A percentile compares a stretch with the other conserved stretches of the same genome.
Evolutionary conservation across 2,113 vertebrate genomes (phyloP).

Genomic region (Nothobranchius furzeri): DNA sequence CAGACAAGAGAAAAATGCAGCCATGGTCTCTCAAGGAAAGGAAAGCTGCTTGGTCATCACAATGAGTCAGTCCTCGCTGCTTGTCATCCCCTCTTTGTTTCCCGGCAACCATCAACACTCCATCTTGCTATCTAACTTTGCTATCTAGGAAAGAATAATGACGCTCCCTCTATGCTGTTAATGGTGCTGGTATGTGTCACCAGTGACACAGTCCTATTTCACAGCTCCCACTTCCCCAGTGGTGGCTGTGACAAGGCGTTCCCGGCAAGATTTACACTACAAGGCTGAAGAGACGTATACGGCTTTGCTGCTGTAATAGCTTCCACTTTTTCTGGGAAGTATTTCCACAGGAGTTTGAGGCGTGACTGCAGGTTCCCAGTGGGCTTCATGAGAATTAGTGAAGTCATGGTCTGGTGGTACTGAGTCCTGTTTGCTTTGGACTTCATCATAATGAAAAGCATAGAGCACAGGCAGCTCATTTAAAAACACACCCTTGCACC

Average conservation of each 20-base stretch:
- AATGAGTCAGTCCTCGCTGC: slow-evolving; percentile 16
- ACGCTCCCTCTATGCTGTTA: slow-evolving; percentile 18
- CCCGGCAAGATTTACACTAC: background rate
- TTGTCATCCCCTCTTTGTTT: slow-evolving; percentile 15
- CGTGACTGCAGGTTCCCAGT: background rate
- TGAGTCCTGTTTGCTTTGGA: background rate
- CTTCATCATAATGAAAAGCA: background rate
- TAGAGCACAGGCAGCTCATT: background rate
- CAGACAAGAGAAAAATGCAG: slow-evolving; percentile 47
- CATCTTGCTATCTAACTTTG: background rate
- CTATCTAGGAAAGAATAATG: slow-evolving; percentile 16
- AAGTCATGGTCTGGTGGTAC: background rate
- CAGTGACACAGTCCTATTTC: slow-evolving; percentile 26
- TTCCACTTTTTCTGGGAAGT: background rate
- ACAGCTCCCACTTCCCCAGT: slow-evolving; percentile 1
- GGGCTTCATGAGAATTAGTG: background rate
- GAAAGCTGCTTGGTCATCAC: slow-evolving; percentile 64
- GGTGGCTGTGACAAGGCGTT: slow-evolving; percentile 8
- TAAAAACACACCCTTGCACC: no score
- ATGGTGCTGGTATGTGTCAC: slow-evolving; percentile 16
- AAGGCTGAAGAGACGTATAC: slow-evolving; percentile 13
- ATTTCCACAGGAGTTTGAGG: slow-evolving; percentile 3
- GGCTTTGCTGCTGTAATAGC: slow-evolving; percentile 6
- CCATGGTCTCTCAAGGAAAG: slow-evolving; percentile 26
- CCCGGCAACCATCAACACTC: slow-evolving; percentile 44